Evolutionary conservation across 2,888 invertebrate genomes (phyloP).

Genomic region (Tipula unca): DNA sequence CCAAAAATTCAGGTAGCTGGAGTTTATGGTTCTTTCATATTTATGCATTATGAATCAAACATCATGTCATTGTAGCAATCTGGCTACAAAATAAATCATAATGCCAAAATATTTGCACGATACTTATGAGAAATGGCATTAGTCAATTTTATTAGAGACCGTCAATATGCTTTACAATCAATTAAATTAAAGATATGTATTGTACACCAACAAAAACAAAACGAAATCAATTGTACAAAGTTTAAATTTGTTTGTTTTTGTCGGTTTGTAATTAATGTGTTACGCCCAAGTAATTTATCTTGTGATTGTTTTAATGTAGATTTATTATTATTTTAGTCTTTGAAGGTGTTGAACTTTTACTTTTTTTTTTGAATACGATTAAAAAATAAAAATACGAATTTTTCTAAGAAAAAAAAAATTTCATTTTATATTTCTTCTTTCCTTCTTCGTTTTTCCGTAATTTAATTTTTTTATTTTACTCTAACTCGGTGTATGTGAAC

Average conservation of each 20-base stretch:
- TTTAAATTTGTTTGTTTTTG: conserved; percentile 17
- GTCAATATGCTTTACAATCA: background rate
- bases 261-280: conserved; percentile 19
- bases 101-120: background rate
- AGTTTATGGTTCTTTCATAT: no score
- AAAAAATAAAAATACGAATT: background rate
- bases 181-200: background rate
- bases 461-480: background rate
- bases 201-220: background rate
- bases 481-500: background rate
- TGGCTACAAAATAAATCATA: no score
- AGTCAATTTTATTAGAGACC: background rate
- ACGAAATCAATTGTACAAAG: background rate
- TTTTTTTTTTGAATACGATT: background rate
- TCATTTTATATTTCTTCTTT: background rate
- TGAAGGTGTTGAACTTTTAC: conserved; percentile 15
- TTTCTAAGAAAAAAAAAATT: background rate
- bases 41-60: no score
- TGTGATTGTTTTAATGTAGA: conserved; percentile 19
- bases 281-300: conserved; percentile 19
- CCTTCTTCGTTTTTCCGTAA: background rate
- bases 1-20: no score
- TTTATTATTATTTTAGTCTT: conserved; percentile 9
- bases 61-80: no score
- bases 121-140: background rate